A percentile compares a stretch with the other conserved stretches of the same genome.
These are phyloP conservation scores for Phaedon cochleariae DNA, from an alignment of 2,888 invertebrate genomes.

Conservation along the genomic window DNA sequence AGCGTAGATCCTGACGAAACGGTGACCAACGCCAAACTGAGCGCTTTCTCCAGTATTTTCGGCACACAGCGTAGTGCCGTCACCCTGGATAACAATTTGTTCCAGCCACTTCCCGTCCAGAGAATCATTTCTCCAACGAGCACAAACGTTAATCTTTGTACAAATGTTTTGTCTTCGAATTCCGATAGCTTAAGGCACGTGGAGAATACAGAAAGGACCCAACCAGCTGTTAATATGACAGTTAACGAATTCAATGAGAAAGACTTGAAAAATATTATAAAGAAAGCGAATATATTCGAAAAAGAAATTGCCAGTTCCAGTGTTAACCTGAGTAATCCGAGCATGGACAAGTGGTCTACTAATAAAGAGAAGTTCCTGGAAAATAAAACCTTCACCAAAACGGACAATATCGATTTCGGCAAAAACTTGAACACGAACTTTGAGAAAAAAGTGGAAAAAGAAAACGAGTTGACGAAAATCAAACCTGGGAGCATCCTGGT, in stretches of 20 bases:
- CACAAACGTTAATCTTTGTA: conserved; percentile 45
- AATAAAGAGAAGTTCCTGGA: conserved; percentile 58
- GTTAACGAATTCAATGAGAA: conserved; percentile 41
- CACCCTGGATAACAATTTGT: conserved; percentile 42
- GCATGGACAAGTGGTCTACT: conserved; percentile 56
- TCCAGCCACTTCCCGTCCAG: conserved; percentile 37
- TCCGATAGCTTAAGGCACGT: conserved; percentile 43
- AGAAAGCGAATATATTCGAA: conserved; percentile 46
- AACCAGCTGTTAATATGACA: conserved; percentile 40
- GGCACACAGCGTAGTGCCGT: conserved; percentile 9
- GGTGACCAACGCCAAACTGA: conserved; percentile 38
- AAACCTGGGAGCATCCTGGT: conserved; percentile 62
- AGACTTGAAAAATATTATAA: conserved; percentile 44
- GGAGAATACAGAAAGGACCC: conserved; percentile 48
- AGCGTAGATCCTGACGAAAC: conserved; percentile 41
- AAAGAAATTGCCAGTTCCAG: conserved; percentile 46
- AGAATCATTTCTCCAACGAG: conserved; percentile 44
- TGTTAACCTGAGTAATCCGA: conserved; percentile 45
- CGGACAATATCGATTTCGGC: conserved; percentile 46
- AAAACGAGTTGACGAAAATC: conserved; percentile 41
- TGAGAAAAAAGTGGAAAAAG: conserved; percentile 47
- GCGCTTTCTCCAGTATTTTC: conserved; percentile 27
- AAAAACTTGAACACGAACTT: conserved; percentile 47
- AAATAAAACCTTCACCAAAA: conserved; percentile 41
- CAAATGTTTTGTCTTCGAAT: conserved; percentile 45